Base-by-base conservation (phyloP, 2,888 invertebrate species). In the Acleris cristana region DNA sequence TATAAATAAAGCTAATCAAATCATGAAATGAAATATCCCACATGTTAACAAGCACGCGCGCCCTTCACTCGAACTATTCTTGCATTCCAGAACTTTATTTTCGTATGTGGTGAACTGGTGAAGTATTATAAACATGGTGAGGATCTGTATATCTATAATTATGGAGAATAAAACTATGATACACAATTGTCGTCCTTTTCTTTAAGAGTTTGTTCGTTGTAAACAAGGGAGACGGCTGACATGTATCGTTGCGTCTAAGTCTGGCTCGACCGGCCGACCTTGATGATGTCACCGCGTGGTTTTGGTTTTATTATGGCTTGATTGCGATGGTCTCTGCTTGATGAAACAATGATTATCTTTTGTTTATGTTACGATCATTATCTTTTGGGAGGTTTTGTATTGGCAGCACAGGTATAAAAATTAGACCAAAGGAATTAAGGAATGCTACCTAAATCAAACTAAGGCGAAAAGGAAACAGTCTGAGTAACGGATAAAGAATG, bases 271-370 rank as follows among this genome's bases (percentile, higher is more conserved):
- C 75, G 73, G 86, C 71, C 79, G 87, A 81, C 90, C 90, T 90
- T 90, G 90, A 73, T 90, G 90, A 90, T 88, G 89, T 90, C 87
- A 90, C 81, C 83, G 79, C 77, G 76, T 76, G 77, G 80, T 80
- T 85, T 79, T 83, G 82, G 82, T 85, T 83, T 82, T 79, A 79
- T 79, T 77, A 63, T 62, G 58, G 54, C 19, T 59, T 72, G 74
- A 70, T 73, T 75, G 55, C 71, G 68, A 72, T 73, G 72, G 73
- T 73, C 75, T 76, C 69, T 73, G 19, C 54, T 58, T 58, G 58
- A 66, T 45, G 53, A 52, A 69, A 69, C 56, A 59, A 75, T 75
- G 73, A 73, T 74, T 75, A 72, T 72, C 72, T 69, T 70, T 73
- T 75, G 74, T 77, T 76, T 72, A 71, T 55, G 62, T 19, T 71